A percentile compares a stretch with the other conserved stretches of the same genome.
Evolutionary conservation across 2,888 invertebrate genomes (phyloP).

Genomic region (Leptopilina drosophilae): DNA sequence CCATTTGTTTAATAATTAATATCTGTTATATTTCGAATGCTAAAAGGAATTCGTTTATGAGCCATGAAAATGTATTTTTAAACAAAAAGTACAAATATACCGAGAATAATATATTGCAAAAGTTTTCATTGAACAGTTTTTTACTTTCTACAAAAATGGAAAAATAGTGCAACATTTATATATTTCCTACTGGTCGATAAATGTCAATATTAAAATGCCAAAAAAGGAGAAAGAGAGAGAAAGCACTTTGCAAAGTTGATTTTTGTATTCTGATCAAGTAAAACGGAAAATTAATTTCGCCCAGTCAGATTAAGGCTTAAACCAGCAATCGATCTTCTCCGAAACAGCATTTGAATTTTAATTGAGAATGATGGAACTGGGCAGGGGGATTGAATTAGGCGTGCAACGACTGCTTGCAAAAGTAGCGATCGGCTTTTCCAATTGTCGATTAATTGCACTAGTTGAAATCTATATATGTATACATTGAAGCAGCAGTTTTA

Average conservation of each 20-base stretch:
- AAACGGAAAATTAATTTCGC: slow-evolving; percentile 27
- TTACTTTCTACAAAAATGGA: neutral
- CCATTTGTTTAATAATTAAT: too few relatives aligned
- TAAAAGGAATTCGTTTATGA: too few relatives aligned
- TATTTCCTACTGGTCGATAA: neutral
- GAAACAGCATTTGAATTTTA: slow-evolving; percentile 26
- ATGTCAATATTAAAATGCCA: neutral
- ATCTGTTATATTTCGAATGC: too few relatives aligned
- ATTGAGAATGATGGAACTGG: slow-evolving; percentile 31
- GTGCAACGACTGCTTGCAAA: slow-evolving; percentile 5
- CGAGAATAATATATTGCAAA: too few relatives aligned
- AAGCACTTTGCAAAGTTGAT: slow-evolving; percentile 1
- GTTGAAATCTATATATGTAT: too few relatives aligned
- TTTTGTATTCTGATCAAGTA: slow-evolving; percentile 14
- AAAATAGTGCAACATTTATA: too few relatives aligned
- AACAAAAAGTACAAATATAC: too few relatives aligned
- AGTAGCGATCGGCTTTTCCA: slow-evolving; percentile 29
- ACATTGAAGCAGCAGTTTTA: too few relatives aligned
- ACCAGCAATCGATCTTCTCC: slow-evolving; percentile 21
- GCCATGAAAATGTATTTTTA: too few relatives aligned
- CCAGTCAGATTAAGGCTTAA: slow-evolving; percentile 17
- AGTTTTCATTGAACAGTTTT: neutral
- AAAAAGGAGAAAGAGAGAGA: too few relatives aligned
- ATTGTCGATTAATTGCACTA: slow-evolving; percentile 13
- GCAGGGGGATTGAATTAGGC: slow-evolving; percentile 10